A percentile compares a stretch with the other conserved stretches of the same genome.
phyloP scores from a whole-genome alignment of 2,797 vertebrate genomes.

The Microctenopoma lineatum region DNA sequence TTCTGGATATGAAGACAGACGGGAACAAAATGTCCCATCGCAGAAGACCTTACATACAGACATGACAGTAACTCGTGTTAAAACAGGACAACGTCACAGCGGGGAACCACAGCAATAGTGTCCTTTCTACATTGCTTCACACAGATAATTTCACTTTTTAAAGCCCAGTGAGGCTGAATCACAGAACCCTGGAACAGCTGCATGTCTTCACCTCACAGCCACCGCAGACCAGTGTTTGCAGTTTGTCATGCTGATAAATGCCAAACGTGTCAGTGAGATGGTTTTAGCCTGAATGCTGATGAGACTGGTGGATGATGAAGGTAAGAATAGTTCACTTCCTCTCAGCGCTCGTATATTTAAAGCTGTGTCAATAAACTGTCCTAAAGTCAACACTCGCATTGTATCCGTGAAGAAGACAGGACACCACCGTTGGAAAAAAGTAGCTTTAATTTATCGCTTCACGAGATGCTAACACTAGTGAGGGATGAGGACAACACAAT shows the following conservation, averaged over 20 bases:
- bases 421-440: neutral
- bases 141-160: neutral
- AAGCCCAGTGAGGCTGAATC: neutral
- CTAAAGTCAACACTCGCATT: neutral
- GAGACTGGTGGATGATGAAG: neutral
- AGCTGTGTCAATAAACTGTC: neutral
- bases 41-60: neutral
- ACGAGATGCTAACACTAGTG: conserved; percentile 1
- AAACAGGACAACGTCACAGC: neutral
- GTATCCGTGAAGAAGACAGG: neutral
- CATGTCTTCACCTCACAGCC: neutral
- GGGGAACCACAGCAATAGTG: neutral
- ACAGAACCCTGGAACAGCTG: neutral
- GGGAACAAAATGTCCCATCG: neutral
- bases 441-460: conserved; percentile 48
- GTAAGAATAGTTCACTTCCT: conserved; percentile 10
- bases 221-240: neutral
- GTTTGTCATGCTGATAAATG: conserved; percentile 25
- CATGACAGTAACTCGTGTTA: neutral
- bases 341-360: conserved; percentile 1
- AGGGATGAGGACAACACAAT: neutral
- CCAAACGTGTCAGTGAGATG: conserved; percentile 15
- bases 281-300: conserved; percentile 22
- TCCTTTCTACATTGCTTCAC: neutral
- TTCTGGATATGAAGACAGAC: too few species aligned